phyloP scores from a whole-genome alignment of 2,797 vertebrate species.

The Eulemur albifrons region DNA sequence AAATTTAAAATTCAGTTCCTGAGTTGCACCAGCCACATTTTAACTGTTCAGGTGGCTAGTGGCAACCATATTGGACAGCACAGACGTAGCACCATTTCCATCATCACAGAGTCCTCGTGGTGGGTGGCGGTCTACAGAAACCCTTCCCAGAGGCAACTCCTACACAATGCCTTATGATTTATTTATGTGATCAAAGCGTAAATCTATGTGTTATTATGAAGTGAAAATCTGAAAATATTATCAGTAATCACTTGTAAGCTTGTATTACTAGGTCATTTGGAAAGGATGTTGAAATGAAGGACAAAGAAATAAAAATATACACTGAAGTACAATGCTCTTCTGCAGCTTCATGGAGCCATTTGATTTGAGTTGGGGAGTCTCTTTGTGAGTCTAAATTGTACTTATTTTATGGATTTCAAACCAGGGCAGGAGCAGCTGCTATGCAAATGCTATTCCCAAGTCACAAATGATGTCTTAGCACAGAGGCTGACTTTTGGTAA shows the following conservation, averaged over 20 bases:
- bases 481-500: conserved; percentile 14
- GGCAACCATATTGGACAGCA: fast-evolving
- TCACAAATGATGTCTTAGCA: background rate
- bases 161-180: background rate
- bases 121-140: background rate
- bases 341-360: background rate
- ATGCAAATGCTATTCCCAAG: background rate
- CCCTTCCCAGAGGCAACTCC: conserved; percentile 11
- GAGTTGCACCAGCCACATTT: background rate
- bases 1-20: background rate
- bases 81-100: background rate
- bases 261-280: conserved; percentile 12
- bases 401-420: background rate
- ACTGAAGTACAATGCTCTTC: background rate
- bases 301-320: background rate
- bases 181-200: conserved; percentile 38
- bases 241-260: conserved; percentile 25
- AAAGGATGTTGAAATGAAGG: conserved; percentile 42
- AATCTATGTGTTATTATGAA: conserved; percentile 1
- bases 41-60: background rate
- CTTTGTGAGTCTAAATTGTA: background rate
- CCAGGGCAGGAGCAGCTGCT: background rate
- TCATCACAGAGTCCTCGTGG: background rate
- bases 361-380: background rate
- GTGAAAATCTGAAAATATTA: conserved; percentile 26